These are phyloP conservation scores for Melanotus villosus DNA, from an alignment of 2,888 invertebrate species.

Conservation along the genomic window DNA sequence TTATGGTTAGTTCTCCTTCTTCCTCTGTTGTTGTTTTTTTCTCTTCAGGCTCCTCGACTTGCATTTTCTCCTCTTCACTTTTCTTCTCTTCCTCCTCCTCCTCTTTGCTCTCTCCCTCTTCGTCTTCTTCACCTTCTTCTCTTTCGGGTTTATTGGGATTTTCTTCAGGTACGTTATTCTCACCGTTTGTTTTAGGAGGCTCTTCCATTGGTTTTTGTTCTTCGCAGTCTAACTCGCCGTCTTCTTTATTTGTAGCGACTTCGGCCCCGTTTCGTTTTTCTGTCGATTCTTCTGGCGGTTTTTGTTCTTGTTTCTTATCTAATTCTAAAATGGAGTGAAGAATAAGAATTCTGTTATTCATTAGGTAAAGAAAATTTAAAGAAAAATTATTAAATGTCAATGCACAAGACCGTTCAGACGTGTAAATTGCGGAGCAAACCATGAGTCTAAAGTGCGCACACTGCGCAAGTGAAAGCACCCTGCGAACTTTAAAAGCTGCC, in stretches of 20 bases:
- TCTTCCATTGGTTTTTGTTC: conserved; percentile 54
- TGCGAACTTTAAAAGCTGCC: too few species aligned
- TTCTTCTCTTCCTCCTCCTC: conserved; percentile 39
- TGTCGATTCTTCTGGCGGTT: conserved; percentile 27
- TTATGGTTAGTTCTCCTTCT: conserved; percentile 49
- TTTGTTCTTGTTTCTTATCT: conserved; percentile 60
- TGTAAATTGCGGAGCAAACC: background rate
- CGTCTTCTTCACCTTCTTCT: conserved; percentile 64
- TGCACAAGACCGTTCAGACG: background rate
- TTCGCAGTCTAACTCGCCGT: conserved; percentile 59
- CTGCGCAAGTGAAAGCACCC: background rate
- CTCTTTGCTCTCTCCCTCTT: conserved; percentile 55
- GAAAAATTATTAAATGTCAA: too few species aligned
- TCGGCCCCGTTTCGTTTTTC: conserved; percentile 59
- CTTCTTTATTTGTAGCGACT: conserved; percentile 56
- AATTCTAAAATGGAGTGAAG: conserved; percentile 52
- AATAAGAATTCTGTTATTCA: background rate
- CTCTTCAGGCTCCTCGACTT: conserved; percentile 43
- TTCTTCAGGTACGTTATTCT: conserved; percentile 26
- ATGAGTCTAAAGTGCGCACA: background rate
- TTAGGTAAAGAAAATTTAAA: too few species aligned
- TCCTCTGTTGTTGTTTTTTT: conserved; percentile 50
- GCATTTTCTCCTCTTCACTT: conserved; percentile 31
- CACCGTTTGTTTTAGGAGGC: conserved; percentile 48
- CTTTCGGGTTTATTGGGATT: conserved; percentile 48